Evolutionary conservation across 2,888 invertebrate species (phyloP).

Genomic region (Sclerodermus sp.): DNA sequence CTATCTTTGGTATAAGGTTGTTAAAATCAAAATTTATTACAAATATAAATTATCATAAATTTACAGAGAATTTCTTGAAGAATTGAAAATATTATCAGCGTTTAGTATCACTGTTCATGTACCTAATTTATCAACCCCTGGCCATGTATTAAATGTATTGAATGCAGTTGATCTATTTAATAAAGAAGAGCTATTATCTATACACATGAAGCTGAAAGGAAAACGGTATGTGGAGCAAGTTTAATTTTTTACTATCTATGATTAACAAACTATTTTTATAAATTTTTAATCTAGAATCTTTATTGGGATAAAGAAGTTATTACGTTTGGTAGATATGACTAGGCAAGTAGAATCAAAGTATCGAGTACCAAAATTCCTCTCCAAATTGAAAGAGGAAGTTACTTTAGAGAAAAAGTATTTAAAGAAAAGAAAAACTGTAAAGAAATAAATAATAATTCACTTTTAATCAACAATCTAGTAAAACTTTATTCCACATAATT

Average conservation of each 20-base stretch:
- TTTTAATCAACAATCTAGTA: no score
- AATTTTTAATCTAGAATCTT: conserved; percentile 70
- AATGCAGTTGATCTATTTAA: conserved; percentile 80
- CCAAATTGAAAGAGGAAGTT: conserved; percentile 93
- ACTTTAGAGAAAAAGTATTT: no score
- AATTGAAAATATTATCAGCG: conserved; percentile 91
- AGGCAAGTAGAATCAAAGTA: conserved; percentile 81
- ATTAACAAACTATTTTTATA: not conserved
- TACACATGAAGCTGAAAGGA: conserved; percentile 75
- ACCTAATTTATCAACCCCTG: conserved; percentile 79
- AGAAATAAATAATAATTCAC: no score
- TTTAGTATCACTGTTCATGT: conserved; percentile 93
- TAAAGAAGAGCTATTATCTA: conserved; percentile 72
- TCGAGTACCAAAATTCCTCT: conserved; percentile 84
- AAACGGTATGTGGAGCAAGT: conserved; percentile 71
- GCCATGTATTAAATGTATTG: conserved; percentile 80
- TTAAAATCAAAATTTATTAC: no score
- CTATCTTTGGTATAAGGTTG: not conserved
- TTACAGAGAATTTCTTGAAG: conserved; percentile 85
- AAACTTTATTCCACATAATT: no score
- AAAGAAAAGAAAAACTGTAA: no score
- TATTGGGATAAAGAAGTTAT: conserved; percentile 93
- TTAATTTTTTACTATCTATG: not conserved
- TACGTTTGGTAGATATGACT: conserved; percentile 94
- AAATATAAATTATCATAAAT: not conserved